Conservation (phyloP, 2,113 vertebrate species). For the Bostrychus sinensis region DNA sequence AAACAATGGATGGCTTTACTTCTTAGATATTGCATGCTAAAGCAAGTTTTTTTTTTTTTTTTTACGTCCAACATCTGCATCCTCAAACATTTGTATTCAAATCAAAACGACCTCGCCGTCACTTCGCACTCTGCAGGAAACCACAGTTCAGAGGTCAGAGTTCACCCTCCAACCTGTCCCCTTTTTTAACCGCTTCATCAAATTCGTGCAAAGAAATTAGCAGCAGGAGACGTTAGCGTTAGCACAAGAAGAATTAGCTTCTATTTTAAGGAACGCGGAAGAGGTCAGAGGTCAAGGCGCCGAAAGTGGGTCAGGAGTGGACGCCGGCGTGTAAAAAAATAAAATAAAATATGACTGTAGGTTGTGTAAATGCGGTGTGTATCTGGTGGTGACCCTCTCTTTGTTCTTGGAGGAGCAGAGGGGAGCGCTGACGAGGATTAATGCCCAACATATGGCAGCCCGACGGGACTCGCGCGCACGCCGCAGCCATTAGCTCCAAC, state of each 20-base stretch:
- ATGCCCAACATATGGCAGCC: conserved; percentile 79
- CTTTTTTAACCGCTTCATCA: neutral
- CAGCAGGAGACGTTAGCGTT: conserved; percentile 1
- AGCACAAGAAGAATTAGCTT: conserved; percentile 8
- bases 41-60: no score
- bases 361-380: neutral
- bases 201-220: neutral
- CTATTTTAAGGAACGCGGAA: conserved; percentile 22
- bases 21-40: no score
- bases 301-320: conserved; percentile 65
- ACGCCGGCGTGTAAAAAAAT: no score
- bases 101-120: no score
- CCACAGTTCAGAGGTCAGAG: conserved; percentile 15
- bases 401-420: conserved; percentile 72
- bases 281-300: conserved; percentile 51
- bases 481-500: conserved; percentile 73
- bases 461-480: conserved; percentile 68
- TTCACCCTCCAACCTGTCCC: neutral
- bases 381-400: conserved; percentile 70
- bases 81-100: neutral
- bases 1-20: no score
- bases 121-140: neutral
- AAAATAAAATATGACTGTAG: neutral
- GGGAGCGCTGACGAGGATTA: conserved; percentile 76
- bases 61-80: neutral